Conservation (phyloP, 1,140 invertebrate species). For the Drosophila nigromelanica region DNA sequence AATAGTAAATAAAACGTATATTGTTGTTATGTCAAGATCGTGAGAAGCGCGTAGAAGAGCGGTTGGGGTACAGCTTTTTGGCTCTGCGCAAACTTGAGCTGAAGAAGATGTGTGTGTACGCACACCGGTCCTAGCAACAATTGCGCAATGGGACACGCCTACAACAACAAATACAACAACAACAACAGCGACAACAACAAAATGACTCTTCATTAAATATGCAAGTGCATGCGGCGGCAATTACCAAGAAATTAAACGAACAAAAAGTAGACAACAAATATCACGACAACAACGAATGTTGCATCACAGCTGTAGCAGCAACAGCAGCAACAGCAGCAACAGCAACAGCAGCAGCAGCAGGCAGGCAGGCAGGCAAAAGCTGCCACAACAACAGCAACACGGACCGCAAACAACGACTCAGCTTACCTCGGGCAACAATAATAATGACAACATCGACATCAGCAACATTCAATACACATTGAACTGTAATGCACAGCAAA, state of each 20-base stretch:
- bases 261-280: constrained; percentile 62
- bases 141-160: constrained; percentile 44
- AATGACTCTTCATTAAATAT: constrained; percentile 67
- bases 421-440: constrained; percentile 29
- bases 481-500: constrained; percentile 60
- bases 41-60: constrained; percentile 2
- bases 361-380: constrained; percentile 5
- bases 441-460: constrained; percentile 12
- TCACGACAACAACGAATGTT: constrained; percentile 56
- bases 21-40: background rate
- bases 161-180: constrained; percentile 7
- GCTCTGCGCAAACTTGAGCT: background rate
- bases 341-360: constrained; percentile 35
- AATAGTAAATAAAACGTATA: constrained; percentile 22
- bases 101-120: constrained; percentile 7
- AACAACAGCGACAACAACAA: constrained; percentile 24
- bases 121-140: constrained; percentile 34
- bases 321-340: constrained; percentile 30
- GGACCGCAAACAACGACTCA: constrained; percentile 16
- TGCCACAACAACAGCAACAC: background rate
- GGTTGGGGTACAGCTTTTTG: background rate
- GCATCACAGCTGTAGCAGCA: constrained; percentile 49
- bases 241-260: constrained; percentile 80
- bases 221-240: constrained; percentile 78
- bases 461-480: constrained; percentile 47